These are phyloP conservation scores for Neocloeon triangulifer DNA, from an alignment of 1,140 invertebrate genomes.

Conservation along the genomic window DNA sequence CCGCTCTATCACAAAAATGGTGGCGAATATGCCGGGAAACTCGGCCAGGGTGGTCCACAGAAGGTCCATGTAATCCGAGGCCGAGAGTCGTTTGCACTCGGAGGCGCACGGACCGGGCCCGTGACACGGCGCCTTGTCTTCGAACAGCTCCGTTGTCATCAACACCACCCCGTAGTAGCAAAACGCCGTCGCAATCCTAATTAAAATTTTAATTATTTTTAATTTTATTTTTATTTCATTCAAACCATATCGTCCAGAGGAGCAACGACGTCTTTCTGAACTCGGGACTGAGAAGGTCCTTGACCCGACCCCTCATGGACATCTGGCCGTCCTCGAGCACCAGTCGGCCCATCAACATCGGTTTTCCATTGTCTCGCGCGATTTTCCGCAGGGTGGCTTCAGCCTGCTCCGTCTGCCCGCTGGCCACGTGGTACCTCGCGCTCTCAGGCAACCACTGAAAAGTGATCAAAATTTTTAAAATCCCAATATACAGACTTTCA, in stretches of 20 bases:
- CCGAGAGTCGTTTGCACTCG: conserved; percentile 52
- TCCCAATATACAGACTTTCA: no score
- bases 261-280: conserved; percentile 62
- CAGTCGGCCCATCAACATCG: conserved; percentile 67
- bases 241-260: conserved; percentile 83
- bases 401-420: conserved; percentile 67
- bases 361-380: conserved; percentile 69
- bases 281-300: conserved; percentile 57
- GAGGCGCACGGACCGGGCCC: conserved; percentile 30
- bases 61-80: conserved; percentile 76
- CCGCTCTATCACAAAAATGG: conserved; percentile 74
- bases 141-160: conserved; percentile 86
- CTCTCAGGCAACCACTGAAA: conserved; percentile 83
- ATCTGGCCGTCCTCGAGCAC: conserved; percentile 53
- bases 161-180: conserved; percentile 90
- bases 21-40: conserved; percentile 85
- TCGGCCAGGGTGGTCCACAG: conserved; percentile 88
- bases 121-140: conserved; percentile 19
- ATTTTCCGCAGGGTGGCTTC: conserved; percentile 61
- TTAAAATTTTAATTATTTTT: conserved; percentile 15
- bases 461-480: conserved; percentile 6
- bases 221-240: no score
- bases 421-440: conserved; percentile 65
- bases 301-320: conserved; percentile 36
- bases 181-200: conserved; percentile 80